Conservation (phyloP, 2,888 invertebrate genomes). For the Crioceris asparagi region DNA sequence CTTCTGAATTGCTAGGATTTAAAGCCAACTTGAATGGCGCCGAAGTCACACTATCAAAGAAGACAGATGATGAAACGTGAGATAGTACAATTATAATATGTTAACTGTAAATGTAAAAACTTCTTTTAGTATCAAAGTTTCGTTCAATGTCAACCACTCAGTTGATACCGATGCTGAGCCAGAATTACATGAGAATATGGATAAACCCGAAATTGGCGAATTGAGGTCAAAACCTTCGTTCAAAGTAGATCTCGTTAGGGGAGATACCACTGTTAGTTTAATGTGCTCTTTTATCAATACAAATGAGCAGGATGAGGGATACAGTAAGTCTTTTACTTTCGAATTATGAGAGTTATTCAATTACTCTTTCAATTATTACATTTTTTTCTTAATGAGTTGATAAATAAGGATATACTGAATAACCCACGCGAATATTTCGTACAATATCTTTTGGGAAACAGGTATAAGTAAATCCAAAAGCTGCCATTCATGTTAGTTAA, state of each 20-base stretch:
- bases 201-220: conserved; percentile 67
- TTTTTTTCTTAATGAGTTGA: too few relatives aligned
- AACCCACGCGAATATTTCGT: too few relatives aligned
- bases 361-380: too few relatives aligned
- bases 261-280: conserved; percentile 68
- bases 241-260: conserved; percentile 73
- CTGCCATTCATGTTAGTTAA: too few relatives aligned
- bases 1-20: conserved; percentile 73
- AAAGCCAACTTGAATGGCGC: conserved; percentile 68
- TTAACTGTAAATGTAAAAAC: neutral
- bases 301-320: conserved; percentile 55
- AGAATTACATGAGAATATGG: conserved; percentile 48
- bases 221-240: conserved; percentile 89
- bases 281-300: conserved; percentile 70
- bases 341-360: too few relatives aligned
- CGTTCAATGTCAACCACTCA: conserved; percentile 90
- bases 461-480: too few relatives aligned
- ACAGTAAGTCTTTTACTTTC: conserved; percentile 48
- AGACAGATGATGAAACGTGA: conserved; percentile 60
- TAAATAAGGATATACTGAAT: too few relatives aligned
- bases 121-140: conserved; percentile 56
- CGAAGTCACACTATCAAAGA: conserved; percentile 73
- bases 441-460: too few relatives aligned
- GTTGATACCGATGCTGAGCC: conserved; percentile 74
- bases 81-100: conserved; percentile 16